Conservation (phyloP, 2,888 invertebrate species). For the Tenthredo amoena region DNA sequence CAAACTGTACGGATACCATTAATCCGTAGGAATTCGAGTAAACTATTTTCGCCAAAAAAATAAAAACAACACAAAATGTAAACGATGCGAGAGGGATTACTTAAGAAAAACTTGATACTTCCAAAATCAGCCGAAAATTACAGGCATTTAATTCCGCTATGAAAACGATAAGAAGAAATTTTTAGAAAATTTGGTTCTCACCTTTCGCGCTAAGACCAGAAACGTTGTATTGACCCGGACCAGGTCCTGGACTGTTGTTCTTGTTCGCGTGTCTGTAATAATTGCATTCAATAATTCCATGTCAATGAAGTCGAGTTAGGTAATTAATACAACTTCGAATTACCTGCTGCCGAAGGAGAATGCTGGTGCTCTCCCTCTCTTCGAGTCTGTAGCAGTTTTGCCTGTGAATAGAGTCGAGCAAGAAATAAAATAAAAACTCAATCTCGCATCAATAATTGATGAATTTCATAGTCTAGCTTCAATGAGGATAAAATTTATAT, state of each 20-base stretch:
- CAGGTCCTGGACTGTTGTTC: conserved; percentile 86
- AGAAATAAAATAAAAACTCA: conserved; percentile 31
- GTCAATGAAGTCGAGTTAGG: background rate
- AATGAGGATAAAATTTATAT: background rate
- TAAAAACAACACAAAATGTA: conserved; percentile 28
- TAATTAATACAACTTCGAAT: background rate
- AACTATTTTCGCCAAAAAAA: conserved; percentile 3
- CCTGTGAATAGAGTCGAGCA: conserved; percentile 78
- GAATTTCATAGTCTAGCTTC: background rate
- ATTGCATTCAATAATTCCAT: conserved; percentile 42
- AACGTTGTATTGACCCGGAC: conserved; percentile 94
- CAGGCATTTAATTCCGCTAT: background rate
- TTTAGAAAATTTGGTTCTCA: conserved; percentile 67
- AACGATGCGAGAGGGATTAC: conserved; percentile 13
- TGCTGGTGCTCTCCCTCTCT: conserved; percentile 88
- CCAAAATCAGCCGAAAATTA: background rate
- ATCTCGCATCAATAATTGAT: background rate
- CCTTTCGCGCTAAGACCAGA: conserved; percentile 92
- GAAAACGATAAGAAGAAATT: background rate
- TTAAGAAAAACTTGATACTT: background rate
- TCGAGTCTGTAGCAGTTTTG: conserved; percentile 88
- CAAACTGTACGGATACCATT: conserved; percentile 34
- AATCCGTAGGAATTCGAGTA: conserved; percentile 29
- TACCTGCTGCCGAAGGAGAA: conserved; percentile 88
- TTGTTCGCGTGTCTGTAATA: conserved; percentile 77